A percentile compares a stretch with the other conserved stretches of the same genome.
Evolutionary conservation across 2,888 invertebrate species (phyloP).

Genomic region (Caenorhabditis afra): DNA sequence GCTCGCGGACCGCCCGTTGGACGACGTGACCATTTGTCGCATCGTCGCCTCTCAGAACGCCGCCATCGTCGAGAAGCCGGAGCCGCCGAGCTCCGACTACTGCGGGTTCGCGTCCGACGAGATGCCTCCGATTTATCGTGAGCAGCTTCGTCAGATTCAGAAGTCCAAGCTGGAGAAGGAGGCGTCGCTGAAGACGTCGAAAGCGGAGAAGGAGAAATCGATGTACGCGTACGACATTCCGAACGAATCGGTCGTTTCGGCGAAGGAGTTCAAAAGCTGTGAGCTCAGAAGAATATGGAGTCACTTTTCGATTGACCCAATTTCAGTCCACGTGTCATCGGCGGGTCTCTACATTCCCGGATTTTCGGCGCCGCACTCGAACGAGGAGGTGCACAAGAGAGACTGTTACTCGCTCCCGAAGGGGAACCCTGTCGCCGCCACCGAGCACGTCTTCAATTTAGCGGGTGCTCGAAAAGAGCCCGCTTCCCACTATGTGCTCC

Average conservation of each 20-base stretch:
- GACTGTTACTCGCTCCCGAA: conserved; percentile 32
- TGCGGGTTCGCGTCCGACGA: conserved; percentile 57
- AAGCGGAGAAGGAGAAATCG: conserved; percentile 32
- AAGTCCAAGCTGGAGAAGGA: conserved; percentile 20
- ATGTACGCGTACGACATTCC: conserved; percentile 8
- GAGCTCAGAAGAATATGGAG: not conserved
- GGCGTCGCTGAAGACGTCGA: too few species aligned
- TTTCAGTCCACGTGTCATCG: not conserved
- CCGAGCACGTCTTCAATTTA: conserved; percentile 36
- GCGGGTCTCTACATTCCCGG: conserved; percentile 45
- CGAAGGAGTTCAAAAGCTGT: not conserved
- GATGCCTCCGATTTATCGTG: conserved; percentile 51
- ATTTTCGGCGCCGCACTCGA: conserved; percentile 45
- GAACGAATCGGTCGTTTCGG: not conserved
- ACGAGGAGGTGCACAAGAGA: conserved; percentile 38
- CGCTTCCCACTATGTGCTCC: conserved; percentile 20
- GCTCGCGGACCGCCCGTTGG: not conserved
- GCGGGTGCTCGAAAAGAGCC: conserved; percentile 1
- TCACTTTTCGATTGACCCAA: not conserved
- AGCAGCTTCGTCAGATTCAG: conserved; percentile 30
- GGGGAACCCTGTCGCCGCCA: conserved; percentile 8
- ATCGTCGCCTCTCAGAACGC: conserved; percentile 1
- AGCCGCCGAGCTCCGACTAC: conserved; percentile 38
- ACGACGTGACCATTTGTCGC: not conserved
- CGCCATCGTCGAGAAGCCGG: not conserved